Base-by-base conservation (phyloP, 1,140 invertebrate genomes). In the Helicorthomorpha holstii region DNA sequence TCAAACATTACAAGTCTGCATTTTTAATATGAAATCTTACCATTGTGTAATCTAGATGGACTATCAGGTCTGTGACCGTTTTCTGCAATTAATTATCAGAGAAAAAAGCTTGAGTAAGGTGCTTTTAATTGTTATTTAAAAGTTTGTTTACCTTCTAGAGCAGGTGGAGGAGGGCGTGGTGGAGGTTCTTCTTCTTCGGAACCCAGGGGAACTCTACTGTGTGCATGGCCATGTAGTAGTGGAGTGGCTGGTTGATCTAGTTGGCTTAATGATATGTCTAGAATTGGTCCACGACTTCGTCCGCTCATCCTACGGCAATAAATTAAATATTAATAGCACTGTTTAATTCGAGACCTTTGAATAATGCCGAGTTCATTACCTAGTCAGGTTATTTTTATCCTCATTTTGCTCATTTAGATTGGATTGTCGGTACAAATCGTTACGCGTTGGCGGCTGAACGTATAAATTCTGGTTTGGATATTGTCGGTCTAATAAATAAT, bases 381-480 rank as follows among this genome's bases (percentile, higher is more conserved):
- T 57, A 24, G 56, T 54, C 10, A 61, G 51, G 44, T 63, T 60
- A 46, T 62, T 63, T 54, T 61, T 63, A 26, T 60, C 57, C 27
- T 63, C 61, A 23, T n/a, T 27, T 29, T 47, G 41, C 19, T 56
- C 58, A 23, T 23, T 25, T 45, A 56, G 27, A 53, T 55, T 27
- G 45, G 55, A 34, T 49, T 56, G 42, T 51, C 51, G 41, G 47
- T 58, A 47, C 48, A 42, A 22, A 27, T 58, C 58, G 25, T 66
- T 64, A 54, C 82, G 71, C 1, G 83, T 85, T 0, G 88, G 87
- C 3, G 85, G 86, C 57, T 89, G 86, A 27, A 92, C 88, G 60
- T 92, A 91, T 14, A 91, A 67, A 68, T 92, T 92, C 67, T 92
- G 87, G 56, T 85, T 85, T 48, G 83, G 83, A 67, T 89, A 88